These are phyloP conservation scores for Caenorhabditis brenneri DNA, from an alignment of 1,140 invertebrate genomes.

Conservation along the genomic window DNA sequence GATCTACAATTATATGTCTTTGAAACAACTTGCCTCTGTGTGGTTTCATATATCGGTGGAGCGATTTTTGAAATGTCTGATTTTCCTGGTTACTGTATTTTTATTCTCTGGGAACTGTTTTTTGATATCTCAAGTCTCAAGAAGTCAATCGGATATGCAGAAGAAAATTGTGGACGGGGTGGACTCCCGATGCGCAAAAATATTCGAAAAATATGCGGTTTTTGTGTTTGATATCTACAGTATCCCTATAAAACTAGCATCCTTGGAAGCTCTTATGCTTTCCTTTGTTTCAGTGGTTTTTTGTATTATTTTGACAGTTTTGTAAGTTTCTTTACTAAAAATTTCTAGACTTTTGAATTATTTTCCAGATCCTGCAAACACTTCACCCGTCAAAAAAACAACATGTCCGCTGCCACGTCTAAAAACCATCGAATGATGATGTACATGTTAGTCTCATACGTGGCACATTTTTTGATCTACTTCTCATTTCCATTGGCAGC, in stretches of 20 bases:
- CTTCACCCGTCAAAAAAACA: background rate
- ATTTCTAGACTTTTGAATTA: background rate
- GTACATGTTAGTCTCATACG: background rate
- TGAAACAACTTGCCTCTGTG: background rate
- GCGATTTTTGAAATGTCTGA: background rate
- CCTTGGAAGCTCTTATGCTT: background rate
- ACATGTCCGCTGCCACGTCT: background rate
- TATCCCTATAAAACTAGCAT: background rate
- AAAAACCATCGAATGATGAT: conserved; percentile 28
- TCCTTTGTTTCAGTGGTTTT: background rate
- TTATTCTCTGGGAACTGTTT: background rate
- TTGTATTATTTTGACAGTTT: background rate
- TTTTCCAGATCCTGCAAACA: background rate
- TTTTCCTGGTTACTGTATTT: background rate
- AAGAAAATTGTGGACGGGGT: background rate
- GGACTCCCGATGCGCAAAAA: background rate
- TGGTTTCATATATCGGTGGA: background rate
- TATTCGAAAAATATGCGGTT: background rate
- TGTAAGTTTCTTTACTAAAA: background rate
- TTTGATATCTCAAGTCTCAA: background rate
- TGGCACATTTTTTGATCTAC: background rate
- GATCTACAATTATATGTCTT: background rate
- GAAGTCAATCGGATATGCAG: background rate
- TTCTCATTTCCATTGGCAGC: background rate
- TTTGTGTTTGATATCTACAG: conserved; percentile 10